These are phyloP conservation scores for Gambusia holbrooki DNA, from an alignment of 2,113 vertebrate species.

Conservation along the genomic window DNA sequence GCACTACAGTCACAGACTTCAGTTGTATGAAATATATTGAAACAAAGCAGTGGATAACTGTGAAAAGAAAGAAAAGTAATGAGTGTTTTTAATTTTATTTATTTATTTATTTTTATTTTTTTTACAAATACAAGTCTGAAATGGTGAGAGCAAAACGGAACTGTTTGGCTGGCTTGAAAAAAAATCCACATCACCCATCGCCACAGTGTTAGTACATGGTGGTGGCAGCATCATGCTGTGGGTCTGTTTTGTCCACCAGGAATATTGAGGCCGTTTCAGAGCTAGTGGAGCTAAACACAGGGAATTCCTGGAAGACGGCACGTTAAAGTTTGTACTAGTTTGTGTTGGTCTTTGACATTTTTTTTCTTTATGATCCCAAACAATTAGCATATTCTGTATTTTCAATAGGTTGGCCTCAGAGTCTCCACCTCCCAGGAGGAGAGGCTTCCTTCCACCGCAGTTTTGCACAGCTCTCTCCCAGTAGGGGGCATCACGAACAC, in stretches of 20 bases:
- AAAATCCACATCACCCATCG: not conserved
- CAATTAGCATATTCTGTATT: constrained; percentile 12
- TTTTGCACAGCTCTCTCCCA: constrained; percentile 68
- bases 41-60: not conserved
- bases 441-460: constrained; percentile 62
- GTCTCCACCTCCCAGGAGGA: constrained; percentile 74
- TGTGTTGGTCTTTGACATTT: too few species aligned
- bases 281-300: too few species aligned
- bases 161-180: not conserved
- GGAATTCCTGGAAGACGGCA: not conserved
- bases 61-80: too few species aligned
- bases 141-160: not conserved
- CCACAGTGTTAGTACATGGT: not conserved
- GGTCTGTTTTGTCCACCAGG: not conserved
- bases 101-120: too few species aligned
- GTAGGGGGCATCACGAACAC: constrained; percentile 68
- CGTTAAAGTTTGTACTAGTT: too few species aligned
- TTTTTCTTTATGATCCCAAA: too few species aligned
- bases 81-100: too few species aligned
- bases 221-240: not conserved
- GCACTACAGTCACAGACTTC: not conserved
- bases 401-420: constrained; percentile 70
- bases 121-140: not conserved
- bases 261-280: not conserved
- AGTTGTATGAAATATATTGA: not conserved